A percentile compares a stretch with the other conserved stretches of the same genome.
phyloP scores from a whole-genome alignment of 1,140 invertebrate genomes.

The Papilio glaucus region DNA sequence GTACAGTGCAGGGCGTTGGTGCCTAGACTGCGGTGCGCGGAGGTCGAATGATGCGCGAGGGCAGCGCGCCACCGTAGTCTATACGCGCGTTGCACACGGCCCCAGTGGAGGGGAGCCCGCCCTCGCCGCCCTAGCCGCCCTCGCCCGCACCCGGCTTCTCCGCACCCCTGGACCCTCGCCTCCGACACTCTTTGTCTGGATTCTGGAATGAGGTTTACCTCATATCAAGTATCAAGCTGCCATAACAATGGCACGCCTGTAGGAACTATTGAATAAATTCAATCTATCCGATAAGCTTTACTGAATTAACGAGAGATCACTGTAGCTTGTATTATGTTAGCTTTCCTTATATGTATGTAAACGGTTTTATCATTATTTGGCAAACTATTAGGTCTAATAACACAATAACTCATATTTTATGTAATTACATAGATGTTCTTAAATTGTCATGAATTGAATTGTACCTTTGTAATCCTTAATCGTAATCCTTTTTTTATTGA shows the following conservation, averaged over 20 bases:
- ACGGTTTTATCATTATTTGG: no score
- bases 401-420: no score
- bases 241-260: no score
- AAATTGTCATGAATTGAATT: no score
- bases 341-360: no score
- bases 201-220: slow-evolving; percentile 26
- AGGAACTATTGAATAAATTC: no score
- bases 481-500: no score
- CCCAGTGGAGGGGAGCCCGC: slow-evolving; percentile 73
- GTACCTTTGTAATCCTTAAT: no score
- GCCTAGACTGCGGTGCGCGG: slow-evolving; percentile 80
- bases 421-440: no score
- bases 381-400: no score
- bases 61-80: slow-evolving; percentile 78
- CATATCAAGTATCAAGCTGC: slow-evolving; percentile 13
- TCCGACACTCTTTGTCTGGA: neutral
- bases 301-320: neutral
- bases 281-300: neutral
- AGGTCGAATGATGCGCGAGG: slow-evolving; percentile 82
- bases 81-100: slow-evolving; percentile 83
- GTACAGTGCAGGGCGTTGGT: slow-evolving; percentile 73
- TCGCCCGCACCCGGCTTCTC: slow-evolving; percentile 42
- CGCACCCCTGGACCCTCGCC: slow-evolving; percentile 28
- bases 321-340: no score
- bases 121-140: slow-evolving; percentile 58